A percentile compares a stretch with the other conserved stretches of the same genome.
phyloP scores from a whole-genome alignment of 2,113 vertebrate genomes.

The Erythrolamprus reginae region DNA sequence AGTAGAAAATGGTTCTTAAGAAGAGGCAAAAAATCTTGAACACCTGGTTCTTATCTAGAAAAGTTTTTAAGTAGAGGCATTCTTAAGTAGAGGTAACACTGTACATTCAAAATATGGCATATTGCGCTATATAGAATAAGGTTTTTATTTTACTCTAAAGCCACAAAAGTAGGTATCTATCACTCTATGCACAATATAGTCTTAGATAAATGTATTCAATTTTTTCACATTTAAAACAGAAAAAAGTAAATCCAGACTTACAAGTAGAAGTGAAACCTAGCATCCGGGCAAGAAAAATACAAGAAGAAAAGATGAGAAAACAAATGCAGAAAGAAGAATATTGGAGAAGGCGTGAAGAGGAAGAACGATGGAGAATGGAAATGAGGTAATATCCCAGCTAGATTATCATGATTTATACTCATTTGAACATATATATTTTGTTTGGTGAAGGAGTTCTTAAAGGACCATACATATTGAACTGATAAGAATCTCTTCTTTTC shows the following conservation, averaged over 20 bases:
- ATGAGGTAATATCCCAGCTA: constrained; percentile 77
- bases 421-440: background rate
- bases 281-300: constrained; percentile 94
- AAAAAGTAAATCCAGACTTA: constrained; percentile 98
- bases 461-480: background rate
- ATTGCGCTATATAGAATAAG: background rate
- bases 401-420: background rate
- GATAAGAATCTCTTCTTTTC: background rate
- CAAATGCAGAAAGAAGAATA: constrained; percentile 99
- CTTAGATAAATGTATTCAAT: background rate
- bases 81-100: no score
- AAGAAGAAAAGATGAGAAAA: constrained; percentile 98
- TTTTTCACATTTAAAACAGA: constrained; percentile 66
- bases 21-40: no score
- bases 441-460: background rate
- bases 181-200: background rate
- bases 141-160: background rate
- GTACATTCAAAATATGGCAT: background rate
- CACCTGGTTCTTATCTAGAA: no score
- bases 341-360: constrained; percentile 94
- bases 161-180: background rate
- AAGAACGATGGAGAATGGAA: constrained; percentile 97
- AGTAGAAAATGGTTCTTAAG: no score
- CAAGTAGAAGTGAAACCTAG: constrained; percentile 98
- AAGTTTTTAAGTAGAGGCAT: no score